A percentile compares a stretch with the other conserved stretches of the same genome.
phyloP scores from a whole-genome alignment of 2,888 invertebrate species.

The Tromatobia lineatoria region DNA sequence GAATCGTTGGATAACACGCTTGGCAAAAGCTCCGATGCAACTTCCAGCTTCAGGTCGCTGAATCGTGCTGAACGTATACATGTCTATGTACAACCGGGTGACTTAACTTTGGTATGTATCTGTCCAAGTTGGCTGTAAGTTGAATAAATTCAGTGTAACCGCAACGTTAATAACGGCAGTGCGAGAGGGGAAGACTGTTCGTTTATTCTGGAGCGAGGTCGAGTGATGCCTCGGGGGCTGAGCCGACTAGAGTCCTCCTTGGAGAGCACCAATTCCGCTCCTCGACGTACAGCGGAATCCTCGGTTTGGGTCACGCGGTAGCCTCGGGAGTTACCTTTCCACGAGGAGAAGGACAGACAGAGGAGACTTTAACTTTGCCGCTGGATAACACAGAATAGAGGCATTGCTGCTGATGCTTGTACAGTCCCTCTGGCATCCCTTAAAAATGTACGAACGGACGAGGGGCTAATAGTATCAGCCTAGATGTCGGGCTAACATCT shows the following conservation, averaged over 20 bases:
- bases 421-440: conserved; percentile 58
- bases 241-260: conserved; percentile 66
- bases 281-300: conserved; percentile 50
- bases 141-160: conserved; percentile 65
- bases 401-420: conserved; percentile 36
- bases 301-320: conserved; percentile 61
- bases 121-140: conserved; percentile 65
- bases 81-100: background rate
- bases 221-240: conserved; percentile 64
- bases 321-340: conserved; percentile 60
- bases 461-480: conserved; percentile 57
- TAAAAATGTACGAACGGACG: conserved; percentile 64
- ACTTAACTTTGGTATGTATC: conserved; percentile 58
- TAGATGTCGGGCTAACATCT: conserved; percentile 57
- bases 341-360: conserved; percentile 36
- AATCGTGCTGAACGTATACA: background rate
- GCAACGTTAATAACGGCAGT: conserved; percentile 60
- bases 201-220: conserved; percentile 66
- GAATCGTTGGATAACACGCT: conserved; percentile 57
- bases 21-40: conserved; percentile 43
- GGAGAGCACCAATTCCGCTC: conserved; percentile 64
- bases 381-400: conserved; percentile 33
- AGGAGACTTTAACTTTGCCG: conserved; percentile 14
- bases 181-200: conserved; percentile 40
- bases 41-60: background rate